Evolutionary conservation across 2,888 invertebrate species (phyloP), one percentile per base, ranked within the genome.

Genomic region (Drosophila greeni): DNA sequence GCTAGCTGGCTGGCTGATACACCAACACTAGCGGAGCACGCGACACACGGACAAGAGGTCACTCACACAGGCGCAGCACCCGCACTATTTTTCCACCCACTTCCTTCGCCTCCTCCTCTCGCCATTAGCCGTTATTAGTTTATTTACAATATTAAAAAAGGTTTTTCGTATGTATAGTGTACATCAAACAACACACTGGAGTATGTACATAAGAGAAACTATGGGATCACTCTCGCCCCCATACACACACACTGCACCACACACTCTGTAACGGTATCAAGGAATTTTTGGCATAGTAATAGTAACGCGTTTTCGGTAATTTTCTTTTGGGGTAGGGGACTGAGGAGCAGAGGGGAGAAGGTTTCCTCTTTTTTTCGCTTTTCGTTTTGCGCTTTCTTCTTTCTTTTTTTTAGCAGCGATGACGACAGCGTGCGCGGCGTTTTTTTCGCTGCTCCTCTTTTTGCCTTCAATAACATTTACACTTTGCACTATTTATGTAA

Each of bases 381-480:
- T 43, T 53, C 53, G 23, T 23, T 52, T 52, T 61, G 65, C 45
- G 54, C 49, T 60, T 73, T 55, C 48, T 76, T 55, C 49, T 70
- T 66, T 59, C 53, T 59, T 59, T 66, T 69, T 72, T 66, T 71
- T 76, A 69, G 73, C 79, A 75, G 82, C 80, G 79, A 79, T 79
- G 79, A 79, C 79, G 79, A 82, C 79, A 79, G 79, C 79, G 79
- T 78, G 72, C 78, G 72, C 78, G 75, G 73, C 72, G 67, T 64
- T 73, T 76, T 66, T 61, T 74, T 74, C 66, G 70, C 34, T 74
- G 77, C 62, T 54, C 55, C 14, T 49, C 26, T 29, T 56, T 64
- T 56, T 76, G 69, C 75, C 76, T 82, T 82, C 79, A 79, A 82
- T 82, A 82, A 79, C 82, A 82, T 79, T 79, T 82, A 82, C 79